phyloP scores from a whole-genome alignment of 2,888 invertebrate species.

The Pyrocoelia pectoralis region DNA sequence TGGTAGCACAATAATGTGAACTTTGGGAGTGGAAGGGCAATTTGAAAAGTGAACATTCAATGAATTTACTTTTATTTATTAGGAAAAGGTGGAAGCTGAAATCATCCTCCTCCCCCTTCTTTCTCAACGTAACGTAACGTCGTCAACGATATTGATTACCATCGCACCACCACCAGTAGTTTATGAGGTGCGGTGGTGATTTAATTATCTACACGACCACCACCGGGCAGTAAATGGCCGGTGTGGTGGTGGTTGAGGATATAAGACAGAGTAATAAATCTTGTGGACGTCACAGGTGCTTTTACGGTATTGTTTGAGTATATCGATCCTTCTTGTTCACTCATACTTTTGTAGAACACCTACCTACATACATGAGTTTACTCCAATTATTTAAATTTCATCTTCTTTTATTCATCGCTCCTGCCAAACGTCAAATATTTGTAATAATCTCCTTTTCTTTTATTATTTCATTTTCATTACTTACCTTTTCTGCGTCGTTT shows the following conservation, averaged over 20 bases:
- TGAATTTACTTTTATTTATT: background rate
- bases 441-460: background rate
- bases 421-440: background rate
- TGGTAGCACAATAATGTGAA: background rate
- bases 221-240: conserved; percentile 10
- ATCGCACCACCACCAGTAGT: background rate
- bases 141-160: conserved; percentile 1
- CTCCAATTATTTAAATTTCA: background rate
- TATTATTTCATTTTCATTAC: background rate
- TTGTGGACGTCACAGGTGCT: background rate
- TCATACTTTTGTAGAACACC: too few species aligned
- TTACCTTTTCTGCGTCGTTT: background rate
- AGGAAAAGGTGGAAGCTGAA: background rate
- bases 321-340: too few species aligned
- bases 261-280: conserved; percentile 4
- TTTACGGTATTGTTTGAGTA: background rate
- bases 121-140: background rate
- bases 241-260: background rate
- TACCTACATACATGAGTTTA: too few species aligned
- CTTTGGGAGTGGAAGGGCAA: too few species aligned
- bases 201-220: conserved; percentile 9
- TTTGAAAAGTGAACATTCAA: too few species aligned
- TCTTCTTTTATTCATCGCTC: background rate
- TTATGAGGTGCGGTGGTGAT: conserved; percentile 9
- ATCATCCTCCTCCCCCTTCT: background rate